A percentile compares a stretch with the other conserved stretches of the same genome.
phyloP scores from a whole-genome alignment of 2,888 invertebrate species.

The Acanthosepion esculentum region DNA sequence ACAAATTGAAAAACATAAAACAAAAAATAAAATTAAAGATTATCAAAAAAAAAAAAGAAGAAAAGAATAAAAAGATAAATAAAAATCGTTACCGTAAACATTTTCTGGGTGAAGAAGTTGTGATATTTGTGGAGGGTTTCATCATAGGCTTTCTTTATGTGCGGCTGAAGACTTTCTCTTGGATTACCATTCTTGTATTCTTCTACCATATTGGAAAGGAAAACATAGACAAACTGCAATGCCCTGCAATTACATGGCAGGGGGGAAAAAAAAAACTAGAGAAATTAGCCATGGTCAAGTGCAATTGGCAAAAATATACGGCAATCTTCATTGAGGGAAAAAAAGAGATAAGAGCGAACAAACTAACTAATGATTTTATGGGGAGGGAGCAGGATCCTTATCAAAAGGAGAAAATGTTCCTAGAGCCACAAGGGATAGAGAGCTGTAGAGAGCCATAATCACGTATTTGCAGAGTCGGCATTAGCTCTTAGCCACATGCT shows the following conservation, averaged over 20 bases:
- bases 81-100: constrained; percentile 43
- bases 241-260: constrained; percentile 36
- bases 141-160: constrained; percentile 12
- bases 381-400: too few species aligned
- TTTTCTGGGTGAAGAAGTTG: constrained; percentile 35
- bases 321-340: too few species aligned
- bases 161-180: not conserved
- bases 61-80: not conserved
- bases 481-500: too few species aligned
- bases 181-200: not conserved
- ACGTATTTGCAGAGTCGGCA: too few species aligned
- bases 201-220: not conserved
- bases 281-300: too few species aligned
- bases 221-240: constrained; percentile 36
- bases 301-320: too few species aligned
- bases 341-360: too few species aligned
- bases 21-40: not conserved
- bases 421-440: too few species aligned
- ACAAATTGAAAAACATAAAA: not conserved
- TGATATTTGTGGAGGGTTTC: constrained; percentile 42
- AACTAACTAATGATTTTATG: too few species aligned
- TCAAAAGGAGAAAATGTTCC: too few species aligned
- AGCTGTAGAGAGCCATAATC: too few species aligned
- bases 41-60: not conserved
- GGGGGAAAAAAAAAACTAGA: too few species aligned